A percentile compares a stretch with the other conserved stretches of the same genome.
These are phyloP conservation scores for Muntiacus muntjak DNA, from an alignment of 2,113 vertebrate genomes.

Conservation along the genomic window DNA sequence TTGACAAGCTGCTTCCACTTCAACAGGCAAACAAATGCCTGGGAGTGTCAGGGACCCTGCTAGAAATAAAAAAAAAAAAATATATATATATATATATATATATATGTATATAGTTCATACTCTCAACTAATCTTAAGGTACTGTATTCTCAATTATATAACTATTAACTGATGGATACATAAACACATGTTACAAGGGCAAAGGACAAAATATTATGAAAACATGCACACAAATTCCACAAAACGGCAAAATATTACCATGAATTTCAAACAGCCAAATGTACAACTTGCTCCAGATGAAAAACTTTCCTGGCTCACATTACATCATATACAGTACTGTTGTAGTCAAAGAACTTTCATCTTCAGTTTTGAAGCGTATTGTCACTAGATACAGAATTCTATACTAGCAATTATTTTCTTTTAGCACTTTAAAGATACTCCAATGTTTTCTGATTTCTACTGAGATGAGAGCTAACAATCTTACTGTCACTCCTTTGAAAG, in stretches of 20 bases:
- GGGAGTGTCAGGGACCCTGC: neutral
- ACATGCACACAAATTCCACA: slow-evolving; percentile 34
- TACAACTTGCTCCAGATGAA: neutral
- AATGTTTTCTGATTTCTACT: neutral
- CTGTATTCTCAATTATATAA: slow-evolving; percentile 25
- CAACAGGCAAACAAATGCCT: neutral
- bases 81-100: neutral
- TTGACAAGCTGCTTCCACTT: slow-evolving; percentile 40
- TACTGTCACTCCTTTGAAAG: neutral
- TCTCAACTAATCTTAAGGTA: neutral
- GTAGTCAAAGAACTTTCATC: slow-evolving; percentile 1
- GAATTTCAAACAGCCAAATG: neutral
- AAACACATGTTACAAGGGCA: slow-evolving; percentile 44
- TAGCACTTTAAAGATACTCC: neutral
- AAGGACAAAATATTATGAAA: slow-evolving; percentile 47
- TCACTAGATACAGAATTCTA: neutral
- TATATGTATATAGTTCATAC: neutral
- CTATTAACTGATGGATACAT: slow-evolving; percentile 2
- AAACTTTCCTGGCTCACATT: neutral
- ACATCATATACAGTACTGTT: neutral
- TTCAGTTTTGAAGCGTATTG: neutral
- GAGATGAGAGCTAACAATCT: neutral
- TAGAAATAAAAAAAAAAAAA: slow-evolving; percentile 25
- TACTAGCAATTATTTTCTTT: neutral
- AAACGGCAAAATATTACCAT: slow-evolving; percentile 8